Base-by-base conservation (phyloP, 2,113 vertebrate genomes). In the Tylochromis polylepis region DNA sequence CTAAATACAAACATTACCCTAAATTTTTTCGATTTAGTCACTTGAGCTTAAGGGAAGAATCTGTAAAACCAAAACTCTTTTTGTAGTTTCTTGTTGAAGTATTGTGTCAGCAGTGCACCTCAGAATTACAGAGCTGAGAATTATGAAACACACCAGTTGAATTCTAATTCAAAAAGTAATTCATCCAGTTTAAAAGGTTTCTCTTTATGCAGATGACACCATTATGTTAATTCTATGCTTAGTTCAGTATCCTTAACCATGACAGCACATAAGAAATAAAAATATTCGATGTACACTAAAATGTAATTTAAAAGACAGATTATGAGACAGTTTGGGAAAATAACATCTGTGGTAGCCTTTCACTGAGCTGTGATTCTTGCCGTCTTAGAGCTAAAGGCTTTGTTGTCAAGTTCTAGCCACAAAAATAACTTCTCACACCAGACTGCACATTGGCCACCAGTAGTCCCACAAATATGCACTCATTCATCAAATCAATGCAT, bases 401-500 rank as follows among this genome's bases (percentile, higher is more conserved):
- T 94, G 91, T 95, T 94, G 91, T 95, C 90, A 93, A 94, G 92
- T 94, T 92, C 77, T 24, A 87, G 82, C 88, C 83, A 92, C 90
- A 92, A 94, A 94, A 95, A 93, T 92, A 95, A 95, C 92, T 93
- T 88, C 88, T 93, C 85, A 91, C 94, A 95, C 94, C 93, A 95
- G 90, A 94, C 91, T 95, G 94, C 94, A 95, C 91, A 95, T 94
- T 91, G 95, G 94, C 94, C 95, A 96, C 95, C 95, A 95, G 95
- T 94, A 83, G 93, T 91, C 92, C 94, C 94, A 88, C 93, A 95
- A 95, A 96, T 95, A 95, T 94, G 94, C 95, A 94, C 95, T 95
- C 95, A 95, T 96, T 96, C 95, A 96, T 96, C 95, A 95, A 95
- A 95, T 95, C 93, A 95, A 94, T 94, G 94, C 94, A 95, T 96